These are phyloP conservation scores for Parnassius glacialis DNA, from an alignment of 2,888 invertebrate genomes.

Conservation along the genomic window DNA sequence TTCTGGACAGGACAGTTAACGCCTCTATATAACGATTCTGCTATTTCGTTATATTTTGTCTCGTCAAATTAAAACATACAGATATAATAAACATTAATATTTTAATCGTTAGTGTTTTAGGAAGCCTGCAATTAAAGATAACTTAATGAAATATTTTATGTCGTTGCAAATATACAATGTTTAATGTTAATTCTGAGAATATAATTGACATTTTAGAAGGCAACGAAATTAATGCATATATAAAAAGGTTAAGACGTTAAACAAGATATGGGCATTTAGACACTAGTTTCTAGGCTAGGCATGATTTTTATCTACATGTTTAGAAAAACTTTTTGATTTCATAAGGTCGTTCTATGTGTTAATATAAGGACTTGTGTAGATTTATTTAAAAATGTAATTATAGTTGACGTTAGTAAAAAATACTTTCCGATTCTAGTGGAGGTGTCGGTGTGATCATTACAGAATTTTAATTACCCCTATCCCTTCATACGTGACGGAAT, in stretches of 20 bases:
- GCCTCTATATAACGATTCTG: slow-evolving; percentile 47
- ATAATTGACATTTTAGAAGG: not conserved
- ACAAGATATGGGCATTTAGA: too few relatives aligned
- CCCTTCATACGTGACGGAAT: slow-evolving; percentile 66
- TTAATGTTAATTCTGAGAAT: not conserved
- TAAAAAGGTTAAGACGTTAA: too few relatives aligned
- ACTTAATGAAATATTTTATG: slow-evolving; percentile 6
- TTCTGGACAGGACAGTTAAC: slow-evolving; percentile 63
- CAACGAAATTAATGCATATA: not conserved
- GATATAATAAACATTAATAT: slow-evolving; percentile 10
- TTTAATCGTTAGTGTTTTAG: slow-evolving; percentile 10
- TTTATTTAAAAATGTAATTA: not conserved
- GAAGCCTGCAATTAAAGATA: slow-evolving; percentile 21
- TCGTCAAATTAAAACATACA: not conserved
- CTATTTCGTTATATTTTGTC: slow-evolving; percentile 8
- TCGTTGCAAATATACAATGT: not conserved
- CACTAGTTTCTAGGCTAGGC: too few relatives aligned
- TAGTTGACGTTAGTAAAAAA: slow-evolving; percentile 6
- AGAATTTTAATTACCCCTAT: slow-evolving; percentile 72
- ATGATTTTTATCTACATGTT: too few relatives aligned
- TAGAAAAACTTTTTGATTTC: too few relatives aligned
- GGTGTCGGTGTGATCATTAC: slow-evolving; percentile 62
- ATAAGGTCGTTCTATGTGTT: too few relatives aligned
- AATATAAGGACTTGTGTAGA: too few relatives aligned
- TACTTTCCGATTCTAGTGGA: slow-evolving; percentile 38